These are phyloP conservation scores for Tineola bisselliella DNA, from an alignment of 2,888 invertebrate species.

Conservation along the genomic window DNA sequence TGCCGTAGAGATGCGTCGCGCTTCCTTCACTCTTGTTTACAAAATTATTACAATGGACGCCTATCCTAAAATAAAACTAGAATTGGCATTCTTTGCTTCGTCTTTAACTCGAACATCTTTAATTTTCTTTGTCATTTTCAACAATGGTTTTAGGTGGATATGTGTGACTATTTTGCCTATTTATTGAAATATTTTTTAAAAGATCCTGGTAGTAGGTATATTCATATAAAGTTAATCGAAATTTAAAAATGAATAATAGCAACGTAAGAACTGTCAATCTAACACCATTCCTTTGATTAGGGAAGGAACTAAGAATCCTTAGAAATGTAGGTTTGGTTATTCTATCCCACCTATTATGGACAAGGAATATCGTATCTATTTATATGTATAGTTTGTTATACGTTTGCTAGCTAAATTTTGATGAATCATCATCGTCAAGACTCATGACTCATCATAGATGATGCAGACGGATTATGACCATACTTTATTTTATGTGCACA, in stretches of 20 bases:
- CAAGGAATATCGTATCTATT: not conserved
- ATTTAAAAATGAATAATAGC: too few relatives aligned
- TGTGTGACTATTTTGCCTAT: too few relatives aligned
- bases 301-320: not conserved
- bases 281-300: not conserved
- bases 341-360: not conserved
- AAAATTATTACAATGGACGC: slow-evolving; percentile 1
- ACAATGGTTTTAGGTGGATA: too few relatives aligned
- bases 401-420: not conserved
- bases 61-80: not conserved
- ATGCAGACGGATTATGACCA: not conserved
- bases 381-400: not conserved
- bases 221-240: too few relatives aligned
- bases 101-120: too few relatives aligned
- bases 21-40: slow-evolving; percentile 31
- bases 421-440: not conserved
- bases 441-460: not conserved
- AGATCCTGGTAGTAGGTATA: too few relatives aligned
- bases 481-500: not conserved
- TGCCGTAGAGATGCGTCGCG: slow-evolving; percentile 38
- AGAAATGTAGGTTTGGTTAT: not conserved
- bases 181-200: too few relatives aligned
- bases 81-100: not conserved
- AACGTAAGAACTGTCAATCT: too few relatives aligned
- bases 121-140: too few relatives aligned